Conservation (phyloP, 2,113 vertebrate genomes). For the Gorsachius goisagi region DNA sequence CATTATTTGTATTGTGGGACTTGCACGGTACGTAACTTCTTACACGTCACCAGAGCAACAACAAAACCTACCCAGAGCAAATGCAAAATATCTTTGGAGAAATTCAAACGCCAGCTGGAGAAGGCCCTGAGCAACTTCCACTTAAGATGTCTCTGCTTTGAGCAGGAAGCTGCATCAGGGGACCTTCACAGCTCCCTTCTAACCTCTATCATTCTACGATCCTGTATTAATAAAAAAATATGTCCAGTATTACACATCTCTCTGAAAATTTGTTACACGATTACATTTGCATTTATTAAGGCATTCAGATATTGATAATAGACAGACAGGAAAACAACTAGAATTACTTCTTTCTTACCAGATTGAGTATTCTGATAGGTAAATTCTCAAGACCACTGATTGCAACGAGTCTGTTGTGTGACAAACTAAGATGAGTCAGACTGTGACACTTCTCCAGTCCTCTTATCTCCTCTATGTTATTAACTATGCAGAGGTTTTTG, state of each 20-base stretch:
- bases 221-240: neutral
- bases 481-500: constrained; percentile 70
- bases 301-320: too few relatives aligned
- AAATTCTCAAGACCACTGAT: constrained; percentile 75
- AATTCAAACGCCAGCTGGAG: neutral
- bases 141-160: neutral
- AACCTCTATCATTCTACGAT: neutral
- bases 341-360: constrained; percentile 72
- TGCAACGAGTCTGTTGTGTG: constrained; percentile 80
- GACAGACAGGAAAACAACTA: neutral
- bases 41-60: neutral
- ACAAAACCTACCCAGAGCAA: neutral
- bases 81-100: neutral
- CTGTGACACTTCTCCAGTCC: constrained; percentile 83
- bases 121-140: neutral
- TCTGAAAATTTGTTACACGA: neutral
- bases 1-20: neutral
- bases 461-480: constrained; percentile 79
- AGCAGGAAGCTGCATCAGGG: neutral
- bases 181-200: neutral
- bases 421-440: constrained; percentile 83
- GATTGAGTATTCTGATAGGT: constrained; percentile 80
- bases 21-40: neutral
- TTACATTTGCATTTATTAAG: neutral
- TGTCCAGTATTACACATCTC: neutral